A percentile compares a stretch with the other conserved stretches of the same genome.
These are phyloP conservation scores for Branchinecta lindahli DNA, from an alignment of 1,140 invertebrate species.

Conservation along the genomic window DNA sequence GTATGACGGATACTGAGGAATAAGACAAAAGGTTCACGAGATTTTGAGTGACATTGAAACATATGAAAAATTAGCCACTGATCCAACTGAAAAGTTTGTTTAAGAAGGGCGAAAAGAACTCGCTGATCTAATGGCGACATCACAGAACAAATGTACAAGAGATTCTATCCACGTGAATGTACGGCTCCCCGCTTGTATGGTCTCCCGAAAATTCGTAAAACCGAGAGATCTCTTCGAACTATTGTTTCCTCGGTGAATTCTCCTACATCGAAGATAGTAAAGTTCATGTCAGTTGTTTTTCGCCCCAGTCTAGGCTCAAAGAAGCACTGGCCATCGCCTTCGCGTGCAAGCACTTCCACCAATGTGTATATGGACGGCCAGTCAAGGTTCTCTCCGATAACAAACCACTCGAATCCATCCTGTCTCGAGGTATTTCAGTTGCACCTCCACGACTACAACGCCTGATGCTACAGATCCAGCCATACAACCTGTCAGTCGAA, in stretches of 20 bases:
- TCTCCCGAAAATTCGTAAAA: conserved; percentile 1
- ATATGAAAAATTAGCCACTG: conserved; percentile 6
- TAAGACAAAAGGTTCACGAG: background rate
- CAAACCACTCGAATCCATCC: too few relatives aligned
- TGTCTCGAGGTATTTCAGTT: too few relatives aligned
- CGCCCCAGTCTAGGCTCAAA: conserved; percentile 3
- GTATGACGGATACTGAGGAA: background rate
- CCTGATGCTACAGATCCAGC: too few relatives aligned
- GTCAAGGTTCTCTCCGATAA: too few relatives aligned
- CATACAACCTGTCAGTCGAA: too few relatives aligned
- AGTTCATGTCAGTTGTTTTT: conserved; percentile 1
- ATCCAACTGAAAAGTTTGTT: conserved; percentile 5
- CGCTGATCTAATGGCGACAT: background rate
- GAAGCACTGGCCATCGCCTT: too few relatives aligned
- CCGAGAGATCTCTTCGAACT: background rate
- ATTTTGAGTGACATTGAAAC: conserved; percentile 1
- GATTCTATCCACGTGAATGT: conserved; percentile 2
- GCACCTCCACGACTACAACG: too few relatives aligned
- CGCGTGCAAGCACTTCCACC: too few relatives aligned
- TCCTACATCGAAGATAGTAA: too few relatives aligned
- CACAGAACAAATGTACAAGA: conserved; percentile 1
- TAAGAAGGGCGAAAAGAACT: background rate
- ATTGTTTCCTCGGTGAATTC: conserved; percentile 3
- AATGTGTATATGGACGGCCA: too few relatives aligned
- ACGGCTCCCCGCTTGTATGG: background rate